Conservation (phyloP, 2,797 vertebrate species). For the Tangara arthus region DNA sequence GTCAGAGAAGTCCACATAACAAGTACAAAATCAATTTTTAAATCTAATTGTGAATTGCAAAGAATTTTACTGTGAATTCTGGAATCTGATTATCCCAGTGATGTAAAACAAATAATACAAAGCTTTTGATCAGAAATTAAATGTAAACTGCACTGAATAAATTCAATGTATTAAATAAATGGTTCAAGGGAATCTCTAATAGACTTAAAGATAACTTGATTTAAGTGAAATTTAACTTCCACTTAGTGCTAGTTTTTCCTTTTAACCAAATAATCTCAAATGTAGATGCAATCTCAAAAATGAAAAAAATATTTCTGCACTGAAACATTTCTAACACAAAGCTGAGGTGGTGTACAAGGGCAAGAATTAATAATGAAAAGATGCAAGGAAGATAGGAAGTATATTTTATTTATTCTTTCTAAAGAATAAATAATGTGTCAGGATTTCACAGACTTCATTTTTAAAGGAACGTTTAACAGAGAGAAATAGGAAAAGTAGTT, state of each 20-base stretch:
- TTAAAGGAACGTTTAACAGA: neutral
- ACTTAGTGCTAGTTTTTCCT: neutral
- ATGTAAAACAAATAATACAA: neutral
- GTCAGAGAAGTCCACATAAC: neutral
- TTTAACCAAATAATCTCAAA: neutral
- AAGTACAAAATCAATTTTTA: neutral
- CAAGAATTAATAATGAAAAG: neutral
- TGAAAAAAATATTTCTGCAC: neutral
- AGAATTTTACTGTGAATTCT: neutral
- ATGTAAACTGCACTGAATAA: neutral
- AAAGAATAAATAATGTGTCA: neutral
- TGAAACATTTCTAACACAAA: neutral
- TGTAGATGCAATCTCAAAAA: neutral
- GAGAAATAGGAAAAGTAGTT: neutral
- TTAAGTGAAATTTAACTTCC: neutral
- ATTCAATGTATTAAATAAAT: neutral
- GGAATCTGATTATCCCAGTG: neutral
- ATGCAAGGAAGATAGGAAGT: neutral
- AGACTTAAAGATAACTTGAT: neutral
- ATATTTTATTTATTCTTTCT: neutral
- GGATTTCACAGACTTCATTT: neutral
- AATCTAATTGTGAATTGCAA: neutral
- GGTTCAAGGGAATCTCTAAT: neutral
- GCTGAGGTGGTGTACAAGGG: neutral
- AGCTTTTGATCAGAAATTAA: neutral